Evolutionary conservation across 1,140 invertebrate genomes (phyloP), one percentile per base, ranked within the genome.

Genomic region (Phocides pigmalion): DNA sequence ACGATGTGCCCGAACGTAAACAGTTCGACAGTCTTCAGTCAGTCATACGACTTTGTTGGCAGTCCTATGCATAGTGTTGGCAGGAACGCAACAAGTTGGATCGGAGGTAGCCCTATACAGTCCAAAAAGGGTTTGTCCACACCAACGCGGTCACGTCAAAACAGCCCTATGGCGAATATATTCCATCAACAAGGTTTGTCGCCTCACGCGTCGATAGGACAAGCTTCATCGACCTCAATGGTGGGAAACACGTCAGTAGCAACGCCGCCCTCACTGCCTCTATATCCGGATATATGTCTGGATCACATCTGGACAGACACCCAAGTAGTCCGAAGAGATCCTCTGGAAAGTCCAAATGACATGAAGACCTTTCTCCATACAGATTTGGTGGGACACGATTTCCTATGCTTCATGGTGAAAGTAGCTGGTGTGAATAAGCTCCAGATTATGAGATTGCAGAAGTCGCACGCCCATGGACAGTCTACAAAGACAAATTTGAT

Each of bases 261-360:
- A 16, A 58, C 70, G 0, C 84, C 88, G 51, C 92, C 94, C 28
- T 93, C 94, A 2, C 94, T 96, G 70, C 96, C 96, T 3, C 89
- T 97, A 11, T 95, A 95, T 63, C 97, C 97, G 0, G 95, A 97
- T 71, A 92, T 98, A 49, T 98, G 97, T 83, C 91, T 98, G 14
- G 97, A 98, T 78, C 95, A 97, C 73, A 91, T 98, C 12, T 98
- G 97, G 97, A 96, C 95, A 0, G 97, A 98, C 78, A 95, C 91
- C 66, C 91, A 92, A 39, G 90, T 88, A n/a, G 82, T 92, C 47
- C 72, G 90, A 22, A 88, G 93, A 79, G 94, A 92, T 84, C 84
- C 64, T 14, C 83, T 91, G 0, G 90, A 92, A 14, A 87, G 75
- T 61, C 77, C 79, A 2, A 88, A 94, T 61, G 96, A 97, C 22